These are phyloP conservation scores for Microplitis manilae DNA, from an alignment of 2,888 invertebrate genomes.

Conservation along the genomic window DNA sequence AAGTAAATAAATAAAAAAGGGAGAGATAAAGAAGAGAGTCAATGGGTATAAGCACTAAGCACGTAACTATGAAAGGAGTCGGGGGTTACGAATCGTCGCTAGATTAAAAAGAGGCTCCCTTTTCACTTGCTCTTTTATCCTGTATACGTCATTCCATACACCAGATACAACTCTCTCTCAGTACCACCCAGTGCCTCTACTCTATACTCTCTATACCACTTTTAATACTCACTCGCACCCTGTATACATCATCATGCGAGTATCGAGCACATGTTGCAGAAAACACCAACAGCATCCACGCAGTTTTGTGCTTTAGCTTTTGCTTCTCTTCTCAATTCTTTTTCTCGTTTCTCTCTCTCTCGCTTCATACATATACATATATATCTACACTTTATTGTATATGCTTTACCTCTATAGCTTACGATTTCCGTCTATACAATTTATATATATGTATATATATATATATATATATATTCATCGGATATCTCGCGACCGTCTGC, in stretches of 20 bases:
- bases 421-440: neutral
- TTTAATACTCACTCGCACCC: constrained; percentile 5
- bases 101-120: constrained; percentile 70
- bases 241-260: constrained; percentile 14
- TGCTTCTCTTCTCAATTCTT: constrained; percentile 25
- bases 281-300: constrained; percentile 5
- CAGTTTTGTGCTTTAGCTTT: constrained; percentile 8
- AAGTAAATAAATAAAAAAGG: constrained; percentile 45
- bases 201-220: constrained; percentile 9
- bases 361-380: neutral
- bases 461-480: constrained; percentile 46
- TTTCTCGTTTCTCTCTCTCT: too few species aligned
- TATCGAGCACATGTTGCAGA: constrained; percentile 31
- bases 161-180: constrained; percentile 39
- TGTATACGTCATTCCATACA: constrained; percentile 48
- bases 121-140: constrained; percentile 70
- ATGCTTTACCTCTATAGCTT: neutral
- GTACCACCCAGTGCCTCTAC: constrained; percentile 22
- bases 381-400: constrained; percentile 16
- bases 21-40: constrained; percentile 52
- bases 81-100: constrained; percentile 70
- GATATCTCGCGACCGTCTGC: constrained; percentile 62
- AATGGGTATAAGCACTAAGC: constrained; percentile 66
- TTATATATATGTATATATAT: constrained; percentile 19
- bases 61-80: constrained; percentile 68